These are phyloP conservation scores for Gallinago solitaria DNA, from an alignment of 2,797 vertebrate genomes.

Conservation along the genomic window DNA sequence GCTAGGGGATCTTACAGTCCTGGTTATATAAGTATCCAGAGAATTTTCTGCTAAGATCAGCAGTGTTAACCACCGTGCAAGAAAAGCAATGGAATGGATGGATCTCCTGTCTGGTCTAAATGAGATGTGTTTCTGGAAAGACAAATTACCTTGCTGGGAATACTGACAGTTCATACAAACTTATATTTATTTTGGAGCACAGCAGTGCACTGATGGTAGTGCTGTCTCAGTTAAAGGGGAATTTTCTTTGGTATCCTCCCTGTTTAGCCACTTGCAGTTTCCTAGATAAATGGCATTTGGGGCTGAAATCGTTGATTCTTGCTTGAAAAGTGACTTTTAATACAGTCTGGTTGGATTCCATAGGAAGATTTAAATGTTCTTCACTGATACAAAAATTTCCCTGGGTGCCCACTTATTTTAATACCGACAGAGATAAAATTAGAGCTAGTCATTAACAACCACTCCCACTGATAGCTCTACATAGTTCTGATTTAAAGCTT, in stretches of 20 bases:
- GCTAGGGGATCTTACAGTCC: not conserved
- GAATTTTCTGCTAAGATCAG: not conserved
- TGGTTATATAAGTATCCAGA: not conserved
- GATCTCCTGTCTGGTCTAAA: not conserved
- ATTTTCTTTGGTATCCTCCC: not conserved
- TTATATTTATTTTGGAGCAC: not conserved
- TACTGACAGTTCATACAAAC: not conserved
- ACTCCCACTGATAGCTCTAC: not conserved
- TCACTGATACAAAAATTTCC: not conserved
- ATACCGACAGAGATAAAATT: not conserved
- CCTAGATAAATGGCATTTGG: not conserved
- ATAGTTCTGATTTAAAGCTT: not conserved
- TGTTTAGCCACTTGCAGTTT: not conserved
- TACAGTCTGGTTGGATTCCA: not conserved
- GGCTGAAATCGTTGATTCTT: not conserved
- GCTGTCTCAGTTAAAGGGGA: not conserved
- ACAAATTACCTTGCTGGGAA: not conserved
- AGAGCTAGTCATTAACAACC: not conserved
- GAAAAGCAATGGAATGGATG: not conserved
- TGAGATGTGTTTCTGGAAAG: not conserved
- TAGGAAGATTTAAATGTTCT: not conserved
- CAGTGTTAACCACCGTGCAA: not conserved
- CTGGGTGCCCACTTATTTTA: not conserved
- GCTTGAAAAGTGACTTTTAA: not conserved
- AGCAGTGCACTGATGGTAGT: not conserved